phyloP scores from a whole-genome alignment of 2,797 vertebrate genomes.

The Ctenochaetus hawaiiensis region DNA sequence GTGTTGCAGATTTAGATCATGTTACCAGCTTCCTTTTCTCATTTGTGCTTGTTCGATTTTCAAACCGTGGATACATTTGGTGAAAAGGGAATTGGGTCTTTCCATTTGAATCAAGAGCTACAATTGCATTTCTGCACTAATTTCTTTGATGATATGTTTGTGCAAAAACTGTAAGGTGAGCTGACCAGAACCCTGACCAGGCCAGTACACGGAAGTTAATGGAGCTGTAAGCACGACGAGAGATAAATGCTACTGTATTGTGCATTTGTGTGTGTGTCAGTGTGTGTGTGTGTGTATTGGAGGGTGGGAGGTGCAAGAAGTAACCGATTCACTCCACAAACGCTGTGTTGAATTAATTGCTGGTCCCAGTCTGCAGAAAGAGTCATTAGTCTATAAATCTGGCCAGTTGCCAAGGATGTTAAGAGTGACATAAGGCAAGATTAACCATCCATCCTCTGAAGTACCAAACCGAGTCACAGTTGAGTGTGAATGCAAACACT shows the following conservation, averaged over 20 bases:
- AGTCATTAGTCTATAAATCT: slow-evolving; percentile 77
- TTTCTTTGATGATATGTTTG: background rate
- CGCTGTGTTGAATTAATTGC: slow-evolving; percentile 68
- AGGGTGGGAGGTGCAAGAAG: slow-evolving; percentile 15
- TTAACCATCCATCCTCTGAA: slow-evolving; percentile 76
- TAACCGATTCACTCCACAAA: slow-evolving; percentile 59
- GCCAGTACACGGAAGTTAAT: background rate
- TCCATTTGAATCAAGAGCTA: background rate
- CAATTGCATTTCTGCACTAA: background rate
- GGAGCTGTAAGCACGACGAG: slow-evolving; percentile 21
- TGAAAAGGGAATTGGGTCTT: background rate
- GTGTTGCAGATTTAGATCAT: background rate
- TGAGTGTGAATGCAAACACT: slow-evolving; percentile 76
- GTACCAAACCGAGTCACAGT: slow-evolving; percentile 72
- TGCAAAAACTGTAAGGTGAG: background rate
- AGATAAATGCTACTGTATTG: slow-evolving; percentile 8
- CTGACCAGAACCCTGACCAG: background rate
- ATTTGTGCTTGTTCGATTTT: background rate
- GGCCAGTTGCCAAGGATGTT: slow-evolving; percentile 73
- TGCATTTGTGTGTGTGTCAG: no score
- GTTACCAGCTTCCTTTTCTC: background rate
- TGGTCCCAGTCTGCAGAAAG: slow-evolving; percentile 67
- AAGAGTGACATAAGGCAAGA: slow-evolving; percentile 72
- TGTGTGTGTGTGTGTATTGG: no score
- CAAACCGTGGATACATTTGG: background rate